Conservation (phyloP, 2,113 vertebrate genomes). For the Gymnocephalus cernua region DNA sequence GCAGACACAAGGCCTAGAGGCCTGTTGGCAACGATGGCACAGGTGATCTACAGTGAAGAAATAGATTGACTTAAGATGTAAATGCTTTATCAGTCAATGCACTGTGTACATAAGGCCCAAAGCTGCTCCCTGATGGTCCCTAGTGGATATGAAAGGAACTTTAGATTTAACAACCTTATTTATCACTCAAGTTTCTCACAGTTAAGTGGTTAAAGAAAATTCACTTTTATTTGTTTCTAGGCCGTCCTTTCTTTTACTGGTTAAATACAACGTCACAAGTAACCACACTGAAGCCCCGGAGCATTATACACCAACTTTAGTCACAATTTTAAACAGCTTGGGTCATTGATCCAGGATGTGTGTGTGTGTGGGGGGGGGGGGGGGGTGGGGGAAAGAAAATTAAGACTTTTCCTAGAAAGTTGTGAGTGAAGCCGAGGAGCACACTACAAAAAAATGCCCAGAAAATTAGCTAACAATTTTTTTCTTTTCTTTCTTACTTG, state of each 20-base stretch:
- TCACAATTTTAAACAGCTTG: constrained; percentile 46
- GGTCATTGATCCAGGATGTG: constrained; percentile 39
- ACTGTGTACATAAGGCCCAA: not conserved
- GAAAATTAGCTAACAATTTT: not conserved
- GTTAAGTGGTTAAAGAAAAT: constrained; percentile 54
- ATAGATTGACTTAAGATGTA: not conserved
- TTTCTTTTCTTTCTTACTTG: not conserved
- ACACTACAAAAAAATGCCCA: constrained; percentile 38
- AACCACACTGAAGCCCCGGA: constrained; percentile 54
- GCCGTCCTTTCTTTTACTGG: constrained; percentile 57
- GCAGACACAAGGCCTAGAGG: not conserved
- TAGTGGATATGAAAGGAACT: constrained; percentile 15
- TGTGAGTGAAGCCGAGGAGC: constrained; percentile 24
- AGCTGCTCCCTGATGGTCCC: constrained; percentile 34
- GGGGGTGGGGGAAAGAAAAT: not conserved
- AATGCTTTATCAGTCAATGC: not conserved
- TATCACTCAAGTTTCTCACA: not conserved
- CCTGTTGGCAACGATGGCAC: not conserved
- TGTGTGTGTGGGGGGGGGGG: constrained; percentile 1
- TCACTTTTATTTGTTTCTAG: constrained; percentile 70
- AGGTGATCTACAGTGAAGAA: not conserved
- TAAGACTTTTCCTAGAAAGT: constrained; percentile 31
- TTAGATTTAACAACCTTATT: too few species aligned
- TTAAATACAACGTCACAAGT: constrained; percentile 71
- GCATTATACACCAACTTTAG: constrained; percentile 45